A percentile compares a stretch with the other conserved stretches of the same genome.
Conservation (phyloP, 2,113 vertebrate species). For the Bucco capensis region DNA sequence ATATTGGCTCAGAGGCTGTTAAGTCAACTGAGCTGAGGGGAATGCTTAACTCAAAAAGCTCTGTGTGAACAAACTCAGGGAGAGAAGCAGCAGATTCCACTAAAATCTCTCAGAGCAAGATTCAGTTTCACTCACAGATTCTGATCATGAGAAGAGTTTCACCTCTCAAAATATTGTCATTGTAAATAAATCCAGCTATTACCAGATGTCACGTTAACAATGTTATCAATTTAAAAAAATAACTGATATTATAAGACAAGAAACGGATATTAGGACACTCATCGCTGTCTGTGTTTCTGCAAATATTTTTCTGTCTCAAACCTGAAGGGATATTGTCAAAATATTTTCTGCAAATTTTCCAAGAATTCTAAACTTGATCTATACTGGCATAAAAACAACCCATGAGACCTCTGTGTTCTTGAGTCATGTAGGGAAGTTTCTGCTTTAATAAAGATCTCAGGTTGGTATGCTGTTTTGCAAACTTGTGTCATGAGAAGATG, state of each 20-base stretch:
- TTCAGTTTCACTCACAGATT: background rate
- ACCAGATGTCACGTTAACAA: background rate
- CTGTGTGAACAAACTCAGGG: background rate
- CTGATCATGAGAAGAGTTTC: background rate
- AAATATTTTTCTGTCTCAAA: background rate
- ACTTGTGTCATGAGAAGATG: background rate
- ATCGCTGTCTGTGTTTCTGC: background rate
- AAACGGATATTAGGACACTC: background rate
- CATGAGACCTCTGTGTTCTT: background rate
- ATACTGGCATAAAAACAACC: background rate
- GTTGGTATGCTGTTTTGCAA: background rate
- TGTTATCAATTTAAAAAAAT: background rate
- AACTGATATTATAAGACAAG: background rate
- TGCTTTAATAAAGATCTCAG: background rate
- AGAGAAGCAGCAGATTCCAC: background rate
- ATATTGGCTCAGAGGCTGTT: constrained; percentile 47
- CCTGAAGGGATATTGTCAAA: background rate
- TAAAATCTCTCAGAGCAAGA: background rate
- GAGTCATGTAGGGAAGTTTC: background rate
- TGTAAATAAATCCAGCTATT: background rate
- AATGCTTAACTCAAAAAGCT: constrained; percentile 52
- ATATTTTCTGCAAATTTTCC: background rate
- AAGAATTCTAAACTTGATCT: background rate
- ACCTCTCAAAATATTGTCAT: background rate
- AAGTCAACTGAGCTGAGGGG: constrained; percentile 46